These are phyloP conservation scores for Dicyrtomina minuta DNA, from an alignment of 2,888 invertebrate genomes.

Conservation along the genomic window DNA sequence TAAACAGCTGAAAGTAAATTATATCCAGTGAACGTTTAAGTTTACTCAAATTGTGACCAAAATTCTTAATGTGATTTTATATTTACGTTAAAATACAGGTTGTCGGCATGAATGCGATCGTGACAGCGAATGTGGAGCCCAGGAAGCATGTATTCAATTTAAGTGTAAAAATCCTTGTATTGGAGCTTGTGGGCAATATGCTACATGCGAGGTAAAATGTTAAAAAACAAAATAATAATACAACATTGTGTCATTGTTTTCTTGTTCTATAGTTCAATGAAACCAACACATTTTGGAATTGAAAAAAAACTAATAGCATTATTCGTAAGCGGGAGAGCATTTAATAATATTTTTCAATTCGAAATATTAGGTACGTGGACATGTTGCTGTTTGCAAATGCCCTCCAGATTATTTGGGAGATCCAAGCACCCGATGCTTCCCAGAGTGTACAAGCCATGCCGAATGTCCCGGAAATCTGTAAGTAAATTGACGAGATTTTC, in stretches of 20 bases:
- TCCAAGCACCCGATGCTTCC: slow-evolving; percentile 72
- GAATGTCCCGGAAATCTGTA: slow-evolving; percentile 69
- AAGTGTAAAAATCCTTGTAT: slow-evolving; percentile 74
- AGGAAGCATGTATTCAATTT: slow-evolving; percentile 71
- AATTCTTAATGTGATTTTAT: no score
- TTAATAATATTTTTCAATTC: no score
- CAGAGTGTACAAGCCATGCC: slow-evolving; percentile 76
- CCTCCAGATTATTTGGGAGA: slow-evolving; percentile 72
- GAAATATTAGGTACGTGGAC: slow-evolving; percentile 50
- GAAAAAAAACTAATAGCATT: no score
- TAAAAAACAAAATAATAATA: neutral
- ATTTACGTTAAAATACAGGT: slow-evolving; percentile 34
- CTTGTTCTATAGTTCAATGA: no score
- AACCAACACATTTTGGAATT: no score
- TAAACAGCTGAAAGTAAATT: neutral
- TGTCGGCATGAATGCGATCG: slow-evolving; percentile 54
- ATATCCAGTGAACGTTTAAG: no score
- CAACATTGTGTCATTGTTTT: neutral
- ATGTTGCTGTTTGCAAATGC: slow-evolving; percentile 52
- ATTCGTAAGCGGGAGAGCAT: no score
- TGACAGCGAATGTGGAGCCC: slow-evolving; percentile 55
- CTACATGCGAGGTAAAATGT: slow-evolving; percentile 76
- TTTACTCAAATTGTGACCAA: no score
- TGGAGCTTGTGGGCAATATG: slow-evolving; percentile 71
- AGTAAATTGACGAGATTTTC: no score